Evolutionary conservation across 2,113 vertebrate species (phyloP), one percentile per base, ranked within the genome.

Genomic region (Arizona elegans): DNA sequence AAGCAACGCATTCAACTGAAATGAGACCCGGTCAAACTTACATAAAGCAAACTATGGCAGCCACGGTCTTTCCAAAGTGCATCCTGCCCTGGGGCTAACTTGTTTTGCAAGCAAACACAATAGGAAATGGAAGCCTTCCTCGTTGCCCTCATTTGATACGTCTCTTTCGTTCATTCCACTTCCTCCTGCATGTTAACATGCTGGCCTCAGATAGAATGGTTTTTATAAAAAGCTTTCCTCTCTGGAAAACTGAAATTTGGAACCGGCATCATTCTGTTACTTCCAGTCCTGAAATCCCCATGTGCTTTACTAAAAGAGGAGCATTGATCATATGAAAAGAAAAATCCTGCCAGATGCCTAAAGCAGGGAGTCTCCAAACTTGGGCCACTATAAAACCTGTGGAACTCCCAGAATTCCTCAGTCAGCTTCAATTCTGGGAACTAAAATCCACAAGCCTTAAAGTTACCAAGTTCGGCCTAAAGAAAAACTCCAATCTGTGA

Each of bases 1-100:
- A 97, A 96, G 96, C 96, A 96, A 97, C 96, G 95, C 96, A 95
- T 96, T 97, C 86, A 13, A 54, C 96, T 94, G 95, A 96, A 97
- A 97, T 95, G 95, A 96, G 96, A 96, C 93, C 90, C 95, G 97
- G 97, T 98, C 97, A 97, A 92, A 95, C 97, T 96, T 93, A 38
- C 91, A 97, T 96, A 98, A 96, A 96, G 94, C 93, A 90, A 92
- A 86, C 4, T 24, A 50, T 33, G 62, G 87, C 15, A 50, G 53
- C 92, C 92, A 75, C 3, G 88, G 87, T 58, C 92, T 81, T 93
- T 95, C 62, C 1, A 5, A 93, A 94, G 90, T 70, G 5, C 47
- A 85, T 33, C 62, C 13, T 2, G 47, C 29, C 38, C 90, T 26
- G 92, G 91, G 88, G 0, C 93, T 92, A 94, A 91, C 54, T 70